Percentiles rank a stretch among this genome's conserved stretches.
Conservation (phyloP, 1,140 invertebrate genomes). For the Heliconius nattereri region DNA sequence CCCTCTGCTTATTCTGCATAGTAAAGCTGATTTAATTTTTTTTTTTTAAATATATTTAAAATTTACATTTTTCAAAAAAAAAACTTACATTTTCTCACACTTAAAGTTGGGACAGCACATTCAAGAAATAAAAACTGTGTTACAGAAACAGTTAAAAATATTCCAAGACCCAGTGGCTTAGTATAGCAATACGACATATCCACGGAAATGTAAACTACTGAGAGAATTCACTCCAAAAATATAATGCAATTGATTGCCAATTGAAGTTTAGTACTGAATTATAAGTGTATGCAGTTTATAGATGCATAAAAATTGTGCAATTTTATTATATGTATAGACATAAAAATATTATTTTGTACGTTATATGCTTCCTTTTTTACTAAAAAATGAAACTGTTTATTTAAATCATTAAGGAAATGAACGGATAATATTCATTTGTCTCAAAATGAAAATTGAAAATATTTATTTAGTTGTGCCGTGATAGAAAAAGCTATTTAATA, state of each 20-base stretch:
- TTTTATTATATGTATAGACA: neutral
- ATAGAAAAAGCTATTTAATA: too few relatives aligned
- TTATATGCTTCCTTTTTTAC: too few relatives aligned
- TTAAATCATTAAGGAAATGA: too few relatives aligned
- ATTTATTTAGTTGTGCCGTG: too few relatives aligned
- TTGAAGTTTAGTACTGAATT: constrained; percentile 6
- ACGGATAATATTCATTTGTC: too few relatives aligned
- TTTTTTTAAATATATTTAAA: too few relatives aligned
- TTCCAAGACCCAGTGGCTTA: neutral
- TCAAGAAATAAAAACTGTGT: constrained; percentile 33
- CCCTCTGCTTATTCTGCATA: too few relatives aligned
- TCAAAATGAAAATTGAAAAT: too few relatives aligned
- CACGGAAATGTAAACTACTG: neutral
- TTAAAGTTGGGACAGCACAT: constrained; percentile 56
- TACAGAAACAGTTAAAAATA: neutral
- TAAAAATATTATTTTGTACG: neutral
- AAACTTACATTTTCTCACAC: constrained; percentile 58
- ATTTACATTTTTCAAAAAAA: too few relatives aligned
- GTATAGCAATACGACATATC: neutral
- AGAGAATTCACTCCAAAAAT: neutral
- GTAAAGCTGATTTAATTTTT: too few relatives aligned
- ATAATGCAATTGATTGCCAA: neutral
- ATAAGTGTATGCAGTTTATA: neutral
- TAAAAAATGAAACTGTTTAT: too few relatives aligned
- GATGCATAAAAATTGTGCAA: constrained; percentile 14